Conservation (phyloP, 2,888 invertebrate species). For the Cerastis rubricosa region DNA sequence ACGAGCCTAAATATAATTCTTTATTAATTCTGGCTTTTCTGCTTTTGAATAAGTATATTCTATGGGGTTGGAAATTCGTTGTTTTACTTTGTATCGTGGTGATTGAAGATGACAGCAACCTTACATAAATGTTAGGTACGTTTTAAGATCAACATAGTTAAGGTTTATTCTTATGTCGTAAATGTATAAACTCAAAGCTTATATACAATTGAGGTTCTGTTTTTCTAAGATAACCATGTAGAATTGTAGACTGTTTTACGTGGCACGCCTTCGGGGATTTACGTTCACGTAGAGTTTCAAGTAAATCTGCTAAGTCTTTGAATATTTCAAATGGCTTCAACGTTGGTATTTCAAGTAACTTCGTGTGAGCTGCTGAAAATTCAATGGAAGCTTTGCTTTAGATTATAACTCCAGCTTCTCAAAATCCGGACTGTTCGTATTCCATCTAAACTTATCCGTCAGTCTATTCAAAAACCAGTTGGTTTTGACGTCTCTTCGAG, state of each 20-base stretch:
- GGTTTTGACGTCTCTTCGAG: not conserved
- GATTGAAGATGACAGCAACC: constrained; percentile 3
- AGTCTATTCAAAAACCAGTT: not conserved
- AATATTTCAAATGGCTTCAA: constrained; percentile 50
- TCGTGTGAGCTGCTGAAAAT: constrained; percentile 21
- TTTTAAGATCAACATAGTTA: not conserved
- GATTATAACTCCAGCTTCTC: not conserved
- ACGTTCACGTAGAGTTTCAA: constrained; percentile 27
- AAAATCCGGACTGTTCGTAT: not conserved
- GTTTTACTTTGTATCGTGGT: not conserved
- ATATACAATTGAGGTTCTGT: constrained; percentile 19
- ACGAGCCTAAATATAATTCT: constrained; percentile 14
- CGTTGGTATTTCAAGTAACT: constrained; percentile 21
- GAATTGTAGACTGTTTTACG: constrained; percentile 11
- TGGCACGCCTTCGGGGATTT: constrained; percentile 29
- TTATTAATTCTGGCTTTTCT: constrained; percentile 17
- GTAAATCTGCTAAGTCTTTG: constrained; percentile 44
- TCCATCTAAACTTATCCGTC: not conserved
- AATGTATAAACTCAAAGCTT: constrained; percentile 9
- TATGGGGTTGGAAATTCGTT: not conserved
- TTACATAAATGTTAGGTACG: not conserved
- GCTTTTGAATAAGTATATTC: not conserved
- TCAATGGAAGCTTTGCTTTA: constrained; percentile 2
- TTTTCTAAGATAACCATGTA: constrained; percentile 4
- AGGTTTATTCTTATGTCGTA: not conserved